Conservation (phyloP, 1,140 invertebrate genomes). For the Musca vetustissima region DNA sequence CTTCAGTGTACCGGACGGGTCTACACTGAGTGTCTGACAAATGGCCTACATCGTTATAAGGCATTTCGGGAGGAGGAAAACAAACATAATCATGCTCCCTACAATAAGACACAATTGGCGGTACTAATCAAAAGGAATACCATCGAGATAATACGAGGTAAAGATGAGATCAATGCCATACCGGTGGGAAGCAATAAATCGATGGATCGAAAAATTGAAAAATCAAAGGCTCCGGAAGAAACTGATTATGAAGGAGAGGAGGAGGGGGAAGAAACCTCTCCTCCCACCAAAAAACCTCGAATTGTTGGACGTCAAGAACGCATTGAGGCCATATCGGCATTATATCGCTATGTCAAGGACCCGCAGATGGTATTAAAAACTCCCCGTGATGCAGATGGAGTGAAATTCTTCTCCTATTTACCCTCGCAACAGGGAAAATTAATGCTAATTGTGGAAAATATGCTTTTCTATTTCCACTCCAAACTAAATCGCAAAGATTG, state of each 20-base stretch:
- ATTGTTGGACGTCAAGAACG: neutral
- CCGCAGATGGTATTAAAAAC: neutral
- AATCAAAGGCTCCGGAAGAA: neutral
- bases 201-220: too few species aligned
- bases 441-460: slow-evolving; percentile 41
- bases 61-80: slow-evolving; percentile 18
- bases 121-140: slow-evolving; percentile 46
- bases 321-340: neutral
- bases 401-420: slow-evolving; percentile 47
- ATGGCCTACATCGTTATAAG: slow-evolving; percentile 20
- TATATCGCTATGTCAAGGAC: slow-evolving; percentile 7
- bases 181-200: too few species aligned
- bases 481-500: slow-evolving; percentile 39
- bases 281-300: neutral
- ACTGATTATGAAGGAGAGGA: neutral
- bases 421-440: slow-evolving; percentile 48
- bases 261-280: neutral
- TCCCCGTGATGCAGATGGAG: neutral
- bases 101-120: slow-evolving; percentile 42
- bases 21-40: slow-evolving; percentile 36
- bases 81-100: slow-evolving; percentile 44
- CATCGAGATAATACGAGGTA: slow-evolving; percentile 32
- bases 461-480: slow-evolving; percentile 45
- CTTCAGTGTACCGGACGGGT: slow-evolving; percentile 44
- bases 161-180: neutral